Evolutionary conservation across 1,140 invertebrate genomes (phyloP).

Genomic region (Campoletis sonorensis): DNA sequence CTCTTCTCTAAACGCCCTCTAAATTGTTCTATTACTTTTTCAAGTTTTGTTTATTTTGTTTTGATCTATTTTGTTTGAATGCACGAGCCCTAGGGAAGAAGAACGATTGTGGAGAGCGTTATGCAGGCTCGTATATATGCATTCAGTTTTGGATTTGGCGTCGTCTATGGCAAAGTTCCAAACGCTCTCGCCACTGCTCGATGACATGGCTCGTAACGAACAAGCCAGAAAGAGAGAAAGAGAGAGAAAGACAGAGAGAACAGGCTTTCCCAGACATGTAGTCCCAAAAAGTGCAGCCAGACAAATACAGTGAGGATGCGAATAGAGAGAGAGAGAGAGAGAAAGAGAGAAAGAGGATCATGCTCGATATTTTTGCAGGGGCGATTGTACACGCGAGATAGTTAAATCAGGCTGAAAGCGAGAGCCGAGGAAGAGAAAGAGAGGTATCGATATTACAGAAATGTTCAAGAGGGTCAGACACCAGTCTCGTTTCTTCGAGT

Average conservation of each 20-base stretch:
- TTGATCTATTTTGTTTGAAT: no score
- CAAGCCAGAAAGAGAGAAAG: no score
- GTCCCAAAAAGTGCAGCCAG: neutral
- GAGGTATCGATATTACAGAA: neutral
- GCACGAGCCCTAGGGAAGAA: no score
- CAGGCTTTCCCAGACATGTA: no score
- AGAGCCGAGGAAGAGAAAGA: conserved; percentile 46
- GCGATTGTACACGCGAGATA: conserved; percentile 21
- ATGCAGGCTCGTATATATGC: no score
- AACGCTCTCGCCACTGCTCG: conserved; percentile 41
- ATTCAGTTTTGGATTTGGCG: conserved; percentile 54
- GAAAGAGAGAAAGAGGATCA: neutral
- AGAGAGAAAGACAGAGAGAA: no score
- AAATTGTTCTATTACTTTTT: no score
- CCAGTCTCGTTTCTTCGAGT: neutral
- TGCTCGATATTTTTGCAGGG: neutral
- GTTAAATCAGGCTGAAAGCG: conserved; percentile 38
- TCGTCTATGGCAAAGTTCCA: conserved; percentile 61
- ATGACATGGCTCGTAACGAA: no score
- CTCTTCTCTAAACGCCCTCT: no score
- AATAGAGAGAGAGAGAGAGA: neutral
- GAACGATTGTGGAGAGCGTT: no score
- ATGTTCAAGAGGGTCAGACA: neutral
- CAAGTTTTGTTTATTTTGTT: no score
- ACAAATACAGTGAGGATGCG: conserved; percentile 11